Conservation (phyloP, 2,113 vertebrate genomes). For the Ameiurus melas region DNA sequence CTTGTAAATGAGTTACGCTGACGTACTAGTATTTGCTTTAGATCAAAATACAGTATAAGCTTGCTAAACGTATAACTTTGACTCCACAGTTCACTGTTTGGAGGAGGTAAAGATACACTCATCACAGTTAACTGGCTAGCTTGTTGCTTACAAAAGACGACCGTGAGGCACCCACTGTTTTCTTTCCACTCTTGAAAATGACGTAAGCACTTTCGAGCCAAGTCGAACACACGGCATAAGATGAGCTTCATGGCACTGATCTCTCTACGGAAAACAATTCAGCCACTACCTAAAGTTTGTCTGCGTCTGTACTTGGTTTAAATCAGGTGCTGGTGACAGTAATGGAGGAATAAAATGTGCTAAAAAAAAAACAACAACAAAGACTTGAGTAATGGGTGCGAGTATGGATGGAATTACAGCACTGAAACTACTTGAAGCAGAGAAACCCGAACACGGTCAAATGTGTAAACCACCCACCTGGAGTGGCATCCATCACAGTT, state of each 20-base stretch:
- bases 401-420: constrained; percentile 31
- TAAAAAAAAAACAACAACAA: constrained; percentile 25
- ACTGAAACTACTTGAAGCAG: background rate
- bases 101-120: background rate
- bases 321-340: background rate
- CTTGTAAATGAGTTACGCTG: background rate
- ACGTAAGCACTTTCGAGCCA: background rate
- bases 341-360: background rate
- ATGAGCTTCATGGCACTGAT: background rate
- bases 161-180: background rate
- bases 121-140: background rate
- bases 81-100: background rate
- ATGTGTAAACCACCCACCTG: constrained; percentile 46
- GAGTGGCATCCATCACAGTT: constrained; percentile 42
- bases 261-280: background rate
- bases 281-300: background rate
- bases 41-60: background rate
- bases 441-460: constrained; percentile 37
- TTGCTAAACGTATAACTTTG: background rate
- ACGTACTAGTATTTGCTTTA: background rate
- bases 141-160: background rate
- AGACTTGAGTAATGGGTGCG: background rate
- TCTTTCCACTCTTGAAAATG: background rate
- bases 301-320: background rate
- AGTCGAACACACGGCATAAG: background rate